Conservation (phyloP, 2,888 invertebrate species). For the Philhelius pedissequus region DNA sequence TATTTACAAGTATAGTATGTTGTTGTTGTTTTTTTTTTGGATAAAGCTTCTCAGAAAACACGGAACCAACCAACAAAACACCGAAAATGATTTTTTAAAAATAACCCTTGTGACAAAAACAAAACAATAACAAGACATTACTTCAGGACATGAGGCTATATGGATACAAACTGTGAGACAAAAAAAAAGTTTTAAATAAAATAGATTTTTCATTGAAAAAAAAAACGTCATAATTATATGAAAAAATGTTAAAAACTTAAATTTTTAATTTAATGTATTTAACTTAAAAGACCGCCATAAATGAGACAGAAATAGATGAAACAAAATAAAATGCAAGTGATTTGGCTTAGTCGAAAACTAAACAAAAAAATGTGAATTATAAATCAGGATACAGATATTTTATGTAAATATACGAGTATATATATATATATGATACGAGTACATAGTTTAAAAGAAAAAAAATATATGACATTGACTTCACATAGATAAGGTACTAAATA, state of each 20-base stretch:
- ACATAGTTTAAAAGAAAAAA: constrained; percentile 38
- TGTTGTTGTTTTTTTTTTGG: constrained; percentile 19
- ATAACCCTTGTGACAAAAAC: background rate
- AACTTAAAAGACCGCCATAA: no score
- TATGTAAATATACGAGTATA: constrained; percentile 21
- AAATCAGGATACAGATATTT: constrained; percentile 64
- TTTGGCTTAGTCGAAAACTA: background rate
- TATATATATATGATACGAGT: constrained; percentile 33
- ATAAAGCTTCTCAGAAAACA: constrained; percentile 48
- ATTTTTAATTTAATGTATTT: no score
- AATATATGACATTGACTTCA: constrained; percentile 61
- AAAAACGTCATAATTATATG: background rate
- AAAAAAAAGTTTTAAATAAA: background rate
- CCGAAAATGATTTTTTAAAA: background rate
- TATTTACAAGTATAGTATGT: constrained; percentile 29
- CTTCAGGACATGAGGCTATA: background rate
- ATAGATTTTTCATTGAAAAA: background rate
- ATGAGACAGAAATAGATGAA: constrained; percentile 2
- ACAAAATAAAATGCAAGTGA: constrained; percentile 57
- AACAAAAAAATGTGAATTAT: constrained; percentile 1
- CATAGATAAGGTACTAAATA: constrained; percentile 61
- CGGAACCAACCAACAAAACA: constrained; percentile 26
- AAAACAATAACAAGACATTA: background rate
- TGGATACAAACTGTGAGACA: background rate
- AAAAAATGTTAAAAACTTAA: no score